Evolutionary conservation across 2,888 invertebrate genomes (phyloP), one percentile per base, ranked within the genome.

Genomic region (Ephialtes manifestator): DNA sequence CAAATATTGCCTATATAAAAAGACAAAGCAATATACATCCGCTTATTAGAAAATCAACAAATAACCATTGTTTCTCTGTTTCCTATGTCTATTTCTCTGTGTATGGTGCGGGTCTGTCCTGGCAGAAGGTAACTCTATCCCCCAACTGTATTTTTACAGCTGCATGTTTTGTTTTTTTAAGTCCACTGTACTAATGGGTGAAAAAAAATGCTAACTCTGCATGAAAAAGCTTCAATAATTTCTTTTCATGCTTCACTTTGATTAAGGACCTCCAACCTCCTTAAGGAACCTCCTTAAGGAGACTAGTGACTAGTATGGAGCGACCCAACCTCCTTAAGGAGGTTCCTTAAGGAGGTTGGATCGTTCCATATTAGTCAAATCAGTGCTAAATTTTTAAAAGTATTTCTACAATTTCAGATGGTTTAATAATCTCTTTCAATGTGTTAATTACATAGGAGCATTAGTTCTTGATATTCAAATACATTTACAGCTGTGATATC

Each of bases 61-160:
- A 90, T 93, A 91, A 93, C 90, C 87, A 88, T 87, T 88, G 58
- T 92, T 93, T 93, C 91, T 93, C 88, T 93, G 93, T 93, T 93
- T 89, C 90, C 90, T 90, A 92, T 94, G 92, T 91, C 90, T 93
- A 91, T 94, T 92, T 93, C 92, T 93, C 91, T 93, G 89, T 93
- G 91, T 94, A 91, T 92, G 94, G 93, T 93, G 93, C 93, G 92
- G 94, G 93, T 94, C 93, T 93, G 90, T 93, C 90, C 90, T 91
- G 92, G 90, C 93, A 94, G 94, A 94, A 94, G 94, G 94, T 94
- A 94, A 94, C 92, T 93, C 88, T 89, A 91, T 88, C 88, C 87
- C 88, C 88, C 83, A 87, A 89, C 86, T 91, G 85, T 89, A 83
- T 88, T 84, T 83, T 83, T 86, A 72, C 72, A 83, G 68, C 51